These are phyloP conservation scores for Antedon mediterranea DNA, from an alignment of 53 echinoderm and acorn worm species.

Conservation along the genomic window DNA sequence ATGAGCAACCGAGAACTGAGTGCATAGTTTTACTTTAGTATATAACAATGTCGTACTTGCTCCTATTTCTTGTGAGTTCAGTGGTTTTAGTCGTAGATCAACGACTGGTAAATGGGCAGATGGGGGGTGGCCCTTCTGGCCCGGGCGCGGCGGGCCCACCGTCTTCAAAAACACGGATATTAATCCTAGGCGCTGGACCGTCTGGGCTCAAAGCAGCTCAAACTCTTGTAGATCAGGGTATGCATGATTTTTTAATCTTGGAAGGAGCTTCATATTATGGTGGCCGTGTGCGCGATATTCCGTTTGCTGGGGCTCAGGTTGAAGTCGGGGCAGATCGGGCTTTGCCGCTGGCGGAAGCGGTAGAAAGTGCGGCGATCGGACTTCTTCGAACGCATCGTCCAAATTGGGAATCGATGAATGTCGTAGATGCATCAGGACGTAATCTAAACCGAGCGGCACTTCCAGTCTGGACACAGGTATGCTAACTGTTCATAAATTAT, in stretches of 20 bases:
- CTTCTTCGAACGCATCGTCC: conserved; percentile 22
- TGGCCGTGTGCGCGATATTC: conserved; percentile 28
- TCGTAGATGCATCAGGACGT: conserved; percentile 8
- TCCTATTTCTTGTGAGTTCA: not conserved
- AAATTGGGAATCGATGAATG: conserved; percentile 19
- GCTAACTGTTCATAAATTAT: too few species aligned
- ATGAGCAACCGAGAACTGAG: too few species aligned
- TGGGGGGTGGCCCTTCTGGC: too few species aligned
- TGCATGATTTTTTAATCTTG: conserved; percentile 18
- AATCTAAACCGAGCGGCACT: not conserved
- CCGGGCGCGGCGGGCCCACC: not conserved
- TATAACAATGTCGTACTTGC: not conserved
- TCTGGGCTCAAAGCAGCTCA: conserved; percentile 29
- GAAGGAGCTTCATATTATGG: conserved; percentile 25
- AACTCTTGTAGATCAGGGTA: conserved; percentile 17
- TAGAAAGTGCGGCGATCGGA: conserved; percentile 19
- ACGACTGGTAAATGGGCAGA: not conserved
- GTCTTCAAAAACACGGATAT: conserved; percentile 1
- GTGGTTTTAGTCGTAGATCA: not conserved
- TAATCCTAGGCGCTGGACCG: conserved; percentile 37
- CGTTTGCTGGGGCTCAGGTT: conserved; percentile 25
- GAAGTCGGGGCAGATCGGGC: conserved; percentile 28
- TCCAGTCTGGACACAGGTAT: conserved; percentile 11
- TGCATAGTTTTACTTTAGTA: not conserved
- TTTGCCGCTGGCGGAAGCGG: conserved; percentile 8